A percentile compares a stretch with the other conserved stretches of the same genome.
phyloP scores from a whole-genome alignment of 1,140 invertebrate species.

The Brachionus rubens region DNA sequence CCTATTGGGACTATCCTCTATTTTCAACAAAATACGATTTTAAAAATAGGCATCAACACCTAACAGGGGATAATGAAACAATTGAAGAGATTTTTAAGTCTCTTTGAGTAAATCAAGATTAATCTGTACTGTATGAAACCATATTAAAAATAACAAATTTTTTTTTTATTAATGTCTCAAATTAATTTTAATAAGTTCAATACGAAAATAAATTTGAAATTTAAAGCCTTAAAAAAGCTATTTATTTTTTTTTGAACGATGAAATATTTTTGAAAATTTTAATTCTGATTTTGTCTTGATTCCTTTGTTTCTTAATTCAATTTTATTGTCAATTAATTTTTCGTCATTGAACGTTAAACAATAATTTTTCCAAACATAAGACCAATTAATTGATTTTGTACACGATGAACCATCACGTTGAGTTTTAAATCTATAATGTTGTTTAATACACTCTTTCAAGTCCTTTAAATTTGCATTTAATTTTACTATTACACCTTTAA shows the following conservation, averaged over 20 bases:
- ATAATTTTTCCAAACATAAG: conserved; percentile 43
- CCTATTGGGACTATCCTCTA: too few species aligned
- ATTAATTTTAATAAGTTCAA: too few species aligned
- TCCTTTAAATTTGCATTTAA: conserved; percentile 5
- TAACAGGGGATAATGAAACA: too few species aligned
- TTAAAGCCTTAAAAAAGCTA: background rate
- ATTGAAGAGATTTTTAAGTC: too few species aligned
- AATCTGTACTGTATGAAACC: too few species aligned
- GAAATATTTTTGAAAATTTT: conserved; percentile 19
- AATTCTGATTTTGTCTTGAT: background rate
- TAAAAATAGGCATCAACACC: too few species aligned
- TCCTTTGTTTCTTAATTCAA: conserved; percentile 14
- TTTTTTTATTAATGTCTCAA: too few species aligned
- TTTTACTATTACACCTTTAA: conserved; percentile 34
- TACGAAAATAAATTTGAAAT: too few species aligned
- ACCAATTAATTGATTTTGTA: conserved; percentile 36
- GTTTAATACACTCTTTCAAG: conserved; percentile 12
- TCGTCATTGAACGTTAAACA: conserved; percentile 7
- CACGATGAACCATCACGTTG: conserved; percentile 4
- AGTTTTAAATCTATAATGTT: background rate
- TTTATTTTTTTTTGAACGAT: conserved; percentile 19
- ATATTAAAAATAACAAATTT: too few species aligned
- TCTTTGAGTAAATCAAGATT: too few species aligned
- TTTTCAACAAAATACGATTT: too few species aligned
- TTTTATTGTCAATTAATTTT: conserved; percentile 16